Evolutionary conservation across 2,797 vertebrate species (phyloP), one percentile per base, ranked within the genome.

Genomic region (Amblyopsis hoosieri): DNA sequence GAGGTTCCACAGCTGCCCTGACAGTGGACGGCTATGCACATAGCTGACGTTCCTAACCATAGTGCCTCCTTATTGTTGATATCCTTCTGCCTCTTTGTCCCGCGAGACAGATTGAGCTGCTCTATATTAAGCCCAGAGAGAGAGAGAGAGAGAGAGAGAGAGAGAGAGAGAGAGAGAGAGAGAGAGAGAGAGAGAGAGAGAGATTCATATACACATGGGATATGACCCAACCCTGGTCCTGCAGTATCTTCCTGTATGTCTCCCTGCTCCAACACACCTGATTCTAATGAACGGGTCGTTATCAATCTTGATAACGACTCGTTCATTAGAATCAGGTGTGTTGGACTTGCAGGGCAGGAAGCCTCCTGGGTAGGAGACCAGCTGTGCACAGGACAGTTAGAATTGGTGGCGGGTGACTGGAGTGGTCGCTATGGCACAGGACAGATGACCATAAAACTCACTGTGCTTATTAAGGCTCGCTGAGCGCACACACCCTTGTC

Each of bases 31-130:
- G 69, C 73, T 78, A 78, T 37, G 68, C 78, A 81, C 90, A 90
- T 87, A 83, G 80, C 56, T 90, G 66, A 60, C 83, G 67, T 91
- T 84, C 85, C 81, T 86, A 48, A 64, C 76, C 60, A 74, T 54
- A 64, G 72, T 77, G 76, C 49, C 60, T 66, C 81, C 84, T 89
- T 83, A 89, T 89, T 85, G 81, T 82, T 81, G 86, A 90, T 90
- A 86, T 91, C 85, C 87, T 87, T 67, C 74, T 73, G 77, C 75
- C 75, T 78, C 72, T 54, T 70, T 79, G 57, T 10, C 79, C 64
- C 73, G 67, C 81, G 62, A 71, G 54, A 73, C 74, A 81, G 86
- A 87, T 78, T 70, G 64, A 70, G 62, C 71, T 66, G 50, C 58
- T 63, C 60, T 73, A 66, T 74, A 60, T 70, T 64, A 6, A 66